A percentile compares a stretch with the other conserved stretches of the same genome.
Conservation (phyloP, 2,113 vertebrate genomes). For the Chloroceryle aenea region DNA sequence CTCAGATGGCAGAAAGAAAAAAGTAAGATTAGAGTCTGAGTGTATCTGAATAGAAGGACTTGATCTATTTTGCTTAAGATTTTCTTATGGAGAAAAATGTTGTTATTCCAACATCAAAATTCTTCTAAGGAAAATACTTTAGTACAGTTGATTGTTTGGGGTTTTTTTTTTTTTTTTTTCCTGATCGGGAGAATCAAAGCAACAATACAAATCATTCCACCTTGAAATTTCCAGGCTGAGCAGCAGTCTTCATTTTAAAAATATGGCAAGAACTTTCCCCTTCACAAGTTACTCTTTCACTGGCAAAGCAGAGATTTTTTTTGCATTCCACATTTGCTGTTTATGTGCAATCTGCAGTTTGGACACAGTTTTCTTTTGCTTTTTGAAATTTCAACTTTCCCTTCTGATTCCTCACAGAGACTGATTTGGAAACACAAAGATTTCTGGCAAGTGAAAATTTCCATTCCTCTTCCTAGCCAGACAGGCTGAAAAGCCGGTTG, state of each 20-base stretch:
- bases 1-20: not conserved
- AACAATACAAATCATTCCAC: not conserved
- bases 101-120: not conserved
- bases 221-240: not conserved
- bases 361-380: not conserved
- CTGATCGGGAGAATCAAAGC: not conserved
- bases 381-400: not conserved
- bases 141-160: no score
- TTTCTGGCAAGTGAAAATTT: not conserved
- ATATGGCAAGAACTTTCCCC: not conserved
- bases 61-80: not conserved
- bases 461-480: not conserved
- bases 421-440: not conserved
- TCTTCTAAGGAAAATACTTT: not conserved
- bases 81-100: not conserved
- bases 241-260: not conserved
- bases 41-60: not conserved
- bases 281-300: not conserved
- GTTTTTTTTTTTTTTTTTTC: not conserved
- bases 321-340: not conserved
- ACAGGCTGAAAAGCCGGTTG: not conserved
- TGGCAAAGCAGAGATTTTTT: not conserved
- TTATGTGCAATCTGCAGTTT: not conserved
- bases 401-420: not conserved
- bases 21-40: rapidly evolving